Base-by-base conservation (phyloP, 2,888 invertebrate species). In the Polydesmus complanatus region DNA sequence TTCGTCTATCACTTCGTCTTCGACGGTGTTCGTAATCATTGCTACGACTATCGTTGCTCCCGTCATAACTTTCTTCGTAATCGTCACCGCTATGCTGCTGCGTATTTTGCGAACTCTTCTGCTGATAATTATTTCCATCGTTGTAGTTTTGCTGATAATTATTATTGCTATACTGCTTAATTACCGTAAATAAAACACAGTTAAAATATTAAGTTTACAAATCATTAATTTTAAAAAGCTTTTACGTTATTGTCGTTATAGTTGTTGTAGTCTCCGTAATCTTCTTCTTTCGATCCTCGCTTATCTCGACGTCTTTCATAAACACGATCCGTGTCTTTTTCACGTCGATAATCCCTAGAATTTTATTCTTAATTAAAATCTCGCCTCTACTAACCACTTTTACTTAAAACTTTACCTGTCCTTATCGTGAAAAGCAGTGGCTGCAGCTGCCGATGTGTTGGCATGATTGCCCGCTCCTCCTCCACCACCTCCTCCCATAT, bases 1-100 rank as follows among this genome's bases (percentile, higher is more conserved):
- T 51, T 26, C 59, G 37, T 37, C 8, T n/a, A n/a, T n/a, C n/a
- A 18, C 53, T 54, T 14, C 51, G 51, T 21, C 51, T 51, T 22
- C 22, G 5, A 8, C 21, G 22, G 8, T 11, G 11, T 14, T 22
- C 22, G 25, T 21, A 21, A 52, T 52, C 50, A 52, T 52, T 58
- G 52, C 54, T 54, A n/a, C n/a, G n/a, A 47, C 48, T 18, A 21
- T 60, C 54, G 18, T 60, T 47, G 47, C 60, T 54, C 18, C 54
- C 60, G 23, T 60, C 60, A 22, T 48, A 54, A 54, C 48, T 60
- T 19, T 22, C 23, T 21, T 57, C 57, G 14, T 37, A 37, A 8
- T 37, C 37, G 25, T 53, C 58, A 11, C 22, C 54, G 8, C 27
- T 37, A 37, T 26, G 49, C n/a, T n/a, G n/a, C n/a, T n/a, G 48